Base-by-base conservation (phyloP, 2,113 vertebrate species). In the Mustela lutreola region DNA sequence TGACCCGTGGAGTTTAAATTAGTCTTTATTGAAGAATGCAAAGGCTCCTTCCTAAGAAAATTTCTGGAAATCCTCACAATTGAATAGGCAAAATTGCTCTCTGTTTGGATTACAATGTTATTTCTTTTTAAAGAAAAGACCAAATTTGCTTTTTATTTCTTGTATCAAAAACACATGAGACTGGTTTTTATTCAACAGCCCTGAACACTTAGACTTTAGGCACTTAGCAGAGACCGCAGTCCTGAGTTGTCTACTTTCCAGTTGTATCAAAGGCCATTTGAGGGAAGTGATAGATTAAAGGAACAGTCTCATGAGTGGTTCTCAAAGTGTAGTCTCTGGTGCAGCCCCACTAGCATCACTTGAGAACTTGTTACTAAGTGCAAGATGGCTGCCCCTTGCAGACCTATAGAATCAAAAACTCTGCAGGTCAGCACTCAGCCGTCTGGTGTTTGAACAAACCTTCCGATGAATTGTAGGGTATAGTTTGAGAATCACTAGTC, bases 21-120 rank as follows among this genome's bases (percentile, higher is more conserved):
- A 21, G 62, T 63, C 4, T 89, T 79, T 90, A 75, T 18, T 96
- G 36, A 90, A 67, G 93, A 83, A 91, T 94, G 90, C 11, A 71
- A 79, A 94, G 76, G 26, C 21, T 63, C 58, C 91, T 71, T 90
- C 70, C 62, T 84, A 75, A 96, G 67, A 71, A 42, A 36, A 60
- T 82, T 58, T 82, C 18, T 97, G 45, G 10, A 39, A 39, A 28
- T 67, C 19, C 56, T 81, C n/a, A 42, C 39, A 50, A 91, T 16
- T 91, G 65, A 95, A 73, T 33, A 91, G 58, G 60, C 88, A 50
- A 95, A 83, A 70, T 63, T 36, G 4, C 22, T 28, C 22, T 91
- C 76, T 70, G 1, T 84, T 91, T 91, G 73, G 22, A 91, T 89
- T 73, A 45, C 45, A 89, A 24, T 70, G 11, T 12, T 45, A 21